Evolutionary conservation across 2,888 invertebrate species (phyloP), one percentile per base, ranked within the genome.

Genomic region (Dendrolimus houi): DNA sequence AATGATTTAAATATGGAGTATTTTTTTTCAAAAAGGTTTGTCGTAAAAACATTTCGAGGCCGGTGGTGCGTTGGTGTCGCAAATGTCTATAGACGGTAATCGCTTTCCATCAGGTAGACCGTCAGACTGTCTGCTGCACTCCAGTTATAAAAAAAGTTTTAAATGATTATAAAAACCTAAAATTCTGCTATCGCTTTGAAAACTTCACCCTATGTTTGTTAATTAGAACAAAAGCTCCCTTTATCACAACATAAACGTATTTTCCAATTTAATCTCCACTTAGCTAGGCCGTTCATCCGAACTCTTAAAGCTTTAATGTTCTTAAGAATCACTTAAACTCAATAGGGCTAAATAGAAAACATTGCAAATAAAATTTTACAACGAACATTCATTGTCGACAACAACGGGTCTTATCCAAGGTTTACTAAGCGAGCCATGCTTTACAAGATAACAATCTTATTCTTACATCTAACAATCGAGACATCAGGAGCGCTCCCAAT

Each of bases 401-500:
- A 60, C 59, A 40, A 53, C 55, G 53, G 53, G 55, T 53, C 17
- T 40, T 57, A 60, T 59, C 63, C 56, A 56, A 29, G 59, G 57
- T 29, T 61, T 61, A 55, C 56, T 41, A 58, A 58, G 61, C 60
- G 61, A 62, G 64, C 57, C 62, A 63, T 65, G 62, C 63, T 61
- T 66, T 57, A 68, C 61, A 62, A 57, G 72, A 79, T 78, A 76
- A 74, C 68, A 66, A 78, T 75, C 75, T 68, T 69, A 65, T 63
- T 68, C 47, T 73, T 70, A 71, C 72, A 76, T 72, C 62, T 64
- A 66, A 76, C 79, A 77, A 79, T 77, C 70, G 64, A 64, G 69
- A 74, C 70, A 71, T 67, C 68, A 71, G 70, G 73, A 71, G 74
- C 68, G 62, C 65, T 64, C 61, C 57, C 59, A 60, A 70, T 63